Conservation (phyloP, 2,797 vertebrate species). For the Nannoperca australis region DNA sequence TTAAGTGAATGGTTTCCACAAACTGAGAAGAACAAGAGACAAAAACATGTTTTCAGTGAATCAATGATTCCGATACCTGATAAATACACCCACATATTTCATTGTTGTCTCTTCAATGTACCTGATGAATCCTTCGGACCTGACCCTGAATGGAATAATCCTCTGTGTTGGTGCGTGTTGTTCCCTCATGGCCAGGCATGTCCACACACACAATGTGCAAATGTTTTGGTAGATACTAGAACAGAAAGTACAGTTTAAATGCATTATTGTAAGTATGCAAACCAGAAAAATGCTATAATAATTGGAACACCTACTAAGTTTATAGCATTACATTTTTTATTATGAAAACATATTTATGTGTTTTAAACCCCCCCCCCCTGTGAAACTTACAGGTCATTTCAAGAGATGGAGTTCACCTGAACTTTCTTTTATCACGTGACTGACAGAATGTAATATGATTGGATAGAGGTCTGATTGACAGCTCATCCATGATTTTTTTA, state of each 20-base stretch:
- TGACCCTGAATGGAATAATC: slow-evolving; percentile 95
- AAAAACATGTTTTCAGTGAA: slow-evolving; percentile 29
- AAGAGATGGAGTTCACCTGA: neutral
- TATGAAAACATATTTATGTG: neutral
- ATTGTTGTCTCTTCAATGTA: slow-evolving; percentile 65
- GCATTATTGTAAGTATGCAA: neutral
- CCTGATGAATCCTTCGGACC: slow-evolving; percentile 94
- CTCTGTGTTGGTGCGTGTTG: slow-evolving; percentile 91
- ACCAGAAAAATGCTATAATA: neutral
- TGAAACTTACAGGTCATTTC: neutral
- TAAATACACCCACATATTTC: neutral
- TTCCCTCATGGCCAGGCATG: slow-evolving; percentile 97
- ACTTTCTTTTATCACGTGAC: neutral
- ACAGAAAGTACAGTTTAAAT: slow-evolving; percentile 1
- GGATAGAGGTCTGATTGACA: neutral
- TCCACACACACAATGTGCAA: slow-evolving; percentile 96
- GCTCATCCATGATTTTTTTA: neutral
- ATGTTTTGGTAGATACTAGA: slow-evolving; percentile 96
- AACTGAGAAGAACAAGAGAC: slow-evolving; percentile 83
- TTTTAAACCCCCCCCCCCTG: neutral
- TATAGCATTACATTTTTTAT: neutral
- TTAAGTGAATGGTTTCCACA: slow-evolving; percentile 91
- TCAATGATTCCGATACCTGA: slow-evolving; percentile 2
- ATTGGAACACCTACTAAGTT: neutral
- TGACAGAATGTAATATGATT: neutral